phyloP scores from a whole-genome alignment of 2,888 invertebrate species.

The Piscicola geometra region DNA sequence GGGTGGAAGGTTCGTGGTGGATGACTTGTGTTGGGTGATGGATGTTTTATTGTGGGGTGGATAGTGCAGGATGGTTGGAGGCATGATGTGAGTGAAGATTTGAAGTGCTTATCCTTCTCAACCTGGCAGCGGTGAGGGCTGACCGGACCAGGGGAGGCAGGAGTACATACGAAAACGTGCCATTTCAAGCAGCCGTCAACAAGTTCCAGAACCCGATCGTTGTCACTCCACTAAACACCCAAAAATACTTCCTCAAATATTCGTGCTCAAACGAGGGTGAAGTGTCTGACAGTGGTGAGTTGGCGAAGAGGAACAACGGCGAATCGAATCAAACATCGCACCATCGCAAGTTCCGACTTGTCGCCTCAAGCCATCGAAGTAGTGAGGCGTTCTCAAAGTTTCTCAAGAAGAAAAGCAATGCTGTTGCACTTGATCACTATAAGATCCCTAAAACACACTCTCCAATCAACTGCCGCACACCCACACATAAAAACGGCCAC shows the following conservation, averaged over 20 bases:
- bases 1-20: conserved; percentile 70
- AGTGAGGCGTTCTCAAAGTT: neutral
- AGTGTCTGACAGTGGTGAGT: too few species aligned
- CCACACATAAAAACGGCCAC: too few species aligned
- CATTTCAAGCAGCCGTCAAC: conserved; percentile 27
- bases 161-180: conserved; percentile 69
- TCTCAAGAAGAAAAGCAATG: too few species aligned
- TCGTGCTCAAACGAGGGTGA: too few species aligned
- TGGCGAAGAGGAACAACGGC: too few species aligned
- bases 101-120: too few species aligned
- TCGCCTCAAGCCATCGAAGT: neutral
- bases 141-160: conserved; percentile 90
- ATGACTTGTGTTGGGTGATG: neutral
- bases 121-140: conserved; percentile 74
- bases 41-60: neutral
- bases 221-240: neutral
- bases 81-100: too few species aligned
- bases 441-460: too few species aligned
- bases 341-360: neutral
- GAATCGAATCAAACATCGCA: too few species aligned
- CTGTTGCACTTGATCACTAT: too few species aligned
- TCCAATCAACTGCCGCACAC: too few species aligned
- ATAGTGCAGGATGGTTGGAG: too few species aligned
- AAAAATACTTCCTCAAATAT: neutral
- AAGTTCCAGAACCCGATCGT: neutral